These are phyloP conservation scores for Lithodes maja DNA, from an alignment of 2,888 invertebrate genomes.

Conservation along the genomic window DNA sequence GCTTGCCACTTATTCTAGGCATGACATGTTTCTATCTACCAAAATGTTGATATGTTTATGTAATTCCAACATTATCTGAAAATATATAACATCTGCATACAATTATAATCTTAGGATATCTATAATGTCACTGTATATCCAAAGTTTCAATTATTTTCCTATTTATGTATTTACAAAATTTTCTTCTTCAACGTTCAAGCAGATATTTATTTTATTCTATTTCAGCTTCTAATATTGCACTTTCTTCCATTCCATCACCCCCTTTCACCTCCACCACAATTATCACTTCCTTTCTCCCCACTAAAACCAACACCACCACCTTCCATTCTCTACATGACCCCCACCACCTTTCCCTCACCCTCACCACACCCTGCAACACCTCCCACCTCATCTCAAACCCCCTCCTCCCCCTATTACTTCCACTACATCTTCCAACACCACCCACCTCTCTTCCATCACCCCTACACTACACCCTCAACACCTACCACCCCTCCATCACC, in stretches of 20 bases:
- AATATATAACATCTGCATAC: no score
- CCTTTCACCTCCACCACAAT: background rate
- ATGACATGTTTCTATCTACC: no score
- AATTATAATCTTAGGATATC: no score
- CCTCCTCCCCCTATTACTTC: conserved; percentile 1
- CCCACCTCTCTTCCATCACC: background rate
- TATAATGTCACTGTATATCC: no score
- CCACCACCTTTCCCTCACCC: background rate
- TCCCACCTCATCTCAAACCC: background rate
- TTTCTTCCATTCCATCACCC: background rate
- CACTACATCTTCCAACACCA: background rate
- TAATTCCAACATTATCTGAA: no score
- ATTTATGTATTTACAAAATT: no score
- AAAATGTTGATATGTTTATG: no score
- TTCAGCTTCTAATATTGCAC: no score
- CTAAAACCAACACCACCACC: background rate
- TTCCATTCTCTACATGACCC: background rate
- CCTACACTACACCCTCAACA: background rate
- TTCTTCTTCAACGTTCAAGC: no score
- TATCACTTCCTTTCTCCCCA: background rate
- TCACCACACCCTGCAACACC: background rate
- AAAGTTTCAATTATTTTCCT: no score
- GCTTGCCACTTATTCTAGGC: background rate
- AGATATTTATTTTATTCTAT: no score
- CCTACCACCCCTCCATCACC: background rate